Percentiles rank a stretch among this genome's conserved stretches.
phyloP scores from a whole-genome alignment of 1,140 invertebrate genomes.

The Aphidius gifuensis region DNA sequence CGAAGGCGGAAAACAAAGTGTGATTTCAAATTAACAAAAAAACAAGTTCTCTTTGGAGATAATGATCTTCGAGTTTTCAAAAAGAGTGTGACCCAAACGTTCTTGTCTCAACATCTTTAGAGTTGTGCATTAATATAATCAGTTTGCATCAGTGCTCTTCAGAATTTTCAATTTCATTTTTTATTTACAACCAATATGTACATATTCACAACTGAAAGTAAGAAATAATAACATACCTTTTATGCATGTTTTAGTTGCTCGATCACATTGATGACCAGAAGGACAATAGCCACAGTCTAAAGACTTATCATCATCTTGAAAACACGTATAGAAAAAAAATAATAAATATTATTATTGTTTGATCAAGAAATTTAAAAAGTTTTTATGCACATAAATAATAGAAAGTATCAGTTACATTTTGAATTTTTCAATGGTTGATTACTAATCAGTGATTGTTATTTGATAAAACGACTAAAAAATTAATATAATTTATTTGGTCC shows the following conservation, averaged over 20 bases:
- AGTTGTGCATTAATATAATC: too few relatives aligned
- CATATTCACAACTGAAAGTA: conserved; percentile 35
- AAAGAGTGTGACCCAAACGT: neutral
- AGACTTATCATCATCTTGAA: conserved; percentile 35
- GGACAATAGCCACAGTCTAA: conserved; percentile 71
- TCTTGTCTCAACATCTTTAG: too few relatives aligned
- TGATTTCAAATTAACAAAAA: conserved; percentile 11
- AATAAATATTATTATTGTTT: too few relatives aligned
- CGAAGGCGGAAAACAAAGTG: conserved; percentile 20
- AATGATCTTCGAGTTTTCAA: conserved; percentile 17
- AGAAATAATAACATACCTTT: conserved; percentile 60
- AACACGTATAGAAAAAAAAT: conserved; percentile 13
- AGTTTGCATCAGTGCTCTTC: neutral
- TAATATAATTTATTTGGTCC: too few relatives aligned
- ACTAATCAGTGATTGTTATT: too few relatives aligned
- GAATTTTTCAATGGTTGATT: too few relatives aligned
- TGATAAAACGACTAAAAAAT: too few relatives aligned
- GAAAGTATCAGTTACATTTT: too few relatives aligned
- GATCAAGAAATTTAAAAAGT: too few relatives aligned
- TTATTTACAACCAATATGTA: conserved; percentile 45
- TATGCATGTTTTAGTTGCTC: conserved; percentile 71
- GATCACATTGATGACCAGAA: conserved; percentile 70
- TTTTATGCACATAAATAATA: too few relatives aligned
- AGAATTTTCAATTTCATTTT: conserved; percentile 17
- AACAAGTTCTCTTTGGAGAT: neutral